Evolutionary conservation across 2,888 invertebrate genomes (phyloP), one percentile per base, ranked within the genome.

Genomic region (Terebella lapidaria): DNA sequence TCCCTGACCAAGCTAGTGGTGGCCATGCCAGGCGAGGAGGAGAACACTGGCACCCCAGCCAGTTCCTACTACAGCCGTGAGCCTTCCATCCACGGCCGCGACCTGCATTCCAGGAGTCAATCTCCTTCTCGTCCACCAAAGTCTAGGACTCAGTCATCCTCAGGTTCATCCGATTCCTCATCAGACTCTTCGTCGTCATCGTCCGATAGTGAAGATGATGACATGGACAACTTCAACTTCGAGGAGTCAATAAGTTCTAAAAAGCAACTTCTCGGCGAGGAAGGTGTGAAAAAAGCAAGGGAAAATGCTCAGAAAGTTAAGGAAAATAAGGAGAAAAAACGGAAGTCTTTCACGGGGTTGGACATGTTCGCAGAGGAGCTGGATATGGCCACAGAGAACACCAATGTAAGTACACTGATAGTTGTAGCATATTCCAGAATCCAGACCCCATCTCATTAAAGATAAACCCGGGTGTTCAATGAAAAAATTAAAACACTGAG

Each of bases 331-430:
- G 51, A 59, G 10, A 66, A 62, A 3, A 74, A 76, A 59, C 77
- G 78, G 61, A 77, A 75, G 66, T 76, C 74, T 65, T 73, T 72
- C 15, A 78, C 77, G 42, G 76, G 76, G 24, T 70, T 76, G n/a
- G 80, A 81, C 61, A 80, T 94, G 83, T 93, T 94, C 45, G 71
- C 81, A 4, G 94, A 94, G 74, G 72, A 74, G 29, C 90, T 90
- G 68, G 91, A 92, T 74, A 90, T 89, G 79, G 90, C 91, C 79
- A 85, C 85, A 72, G 86, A 87, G 45, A 85, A 87, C 72, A 88
- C 88, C 73, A 86, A 86, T 83, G 89, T 35, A 35, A 15, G 42
- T 35, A 10, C n/a, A n/a, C n/a, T n/a, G n/a, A n/a, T n/a, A n/a
- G n/a, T n/a, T n/a, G n/a, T n/a, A n/a, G n/a, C n/a, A n/a, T n/a